Conservation (phyloP, 2,888 invertebrate genomes). For the Melolontha melolontha region DNA sequence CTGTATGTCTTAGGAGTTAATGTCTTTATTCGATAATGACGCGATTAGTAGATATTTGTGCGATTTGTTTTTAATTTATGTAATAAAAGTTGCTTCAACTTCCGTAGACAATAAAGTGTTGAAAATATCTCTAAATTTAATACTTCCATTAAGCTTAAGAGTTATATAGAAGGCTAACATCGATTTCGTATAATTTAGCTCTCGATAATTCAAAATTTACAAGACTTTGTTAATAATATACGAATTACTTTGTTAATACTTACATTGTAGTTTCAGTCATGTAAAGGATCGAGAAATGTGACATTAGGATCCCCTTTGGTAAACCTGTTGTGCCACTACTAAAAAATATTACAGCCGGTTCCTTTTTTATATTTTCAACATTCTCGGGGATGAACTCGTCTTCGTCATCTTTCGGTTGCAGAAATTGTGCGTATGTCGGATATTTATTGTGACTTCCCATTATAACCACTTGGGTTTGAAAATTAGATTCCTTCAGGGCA, state of each 20-base stretch:
- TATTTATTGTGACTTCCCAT: slow-evolving; percentile 45
- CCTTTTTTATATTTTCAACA: slow-evolving; percentile 44
- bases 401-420: slow-evolving; percentile 47
- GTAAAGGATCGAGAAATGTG: slow-evolving; percentile 6
- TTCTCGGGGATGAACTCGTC: slow-evolving; percentile 50
- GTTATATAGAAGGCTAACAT: too few species aligned
- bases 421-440: slow-evolving; percentile 45
- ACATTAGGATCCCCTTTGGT: slow-evolving; percentile 54
- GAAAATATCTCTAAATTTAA: too few species aligned
- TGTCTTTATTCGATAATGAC: too few species aligned
- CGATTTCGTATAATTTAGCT: too few species aligned
- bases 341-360: slow-evolving; percentile 56
- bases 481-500: slow-evolving; percentile 40
- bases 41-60: too few species aligned
- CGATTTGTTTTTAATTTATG: too few species aligned
- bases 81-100: too few species aligned
- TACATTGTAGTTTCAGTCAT: slow-evolving; percentile 15
- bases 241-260: background rate
- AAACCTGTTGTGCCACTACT: slow-evolving; percentile 60
- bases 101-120: too few species aligned
- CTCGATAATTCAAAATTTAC: too few species aligned
- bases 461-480: slow-evolving; percentile 48
- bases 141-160: too few species aligned
- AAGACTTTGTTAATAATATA: too few species aligned
- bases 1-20: too few species aligned